phyloP scores from a whole-genome alignment of 2,888 invertebrate species.

The Xanthia togata region DNA sequence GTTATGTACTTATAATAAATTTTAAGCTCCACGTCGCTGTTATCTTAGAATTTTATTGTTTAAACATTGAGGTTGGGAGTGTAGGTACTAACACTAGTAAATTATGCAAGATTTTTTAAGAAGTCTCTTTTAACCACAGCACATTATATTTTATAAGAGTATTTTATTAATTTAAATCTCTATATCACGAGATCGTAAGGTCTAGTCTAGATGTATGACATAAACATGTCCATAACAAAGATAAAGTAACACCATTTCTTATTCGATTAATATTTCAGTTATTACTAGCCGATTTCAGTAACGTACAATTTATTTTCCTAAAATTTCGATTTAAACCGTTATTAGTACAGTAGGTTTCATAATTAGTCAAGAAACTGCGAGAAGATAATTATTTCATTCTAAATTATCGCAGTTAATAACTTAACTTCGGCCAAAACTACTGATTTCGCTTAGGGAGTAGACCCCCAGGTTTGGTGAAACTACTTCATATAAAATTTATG shows the following conservation, averaged over 20 bases:
- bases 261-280: background rate
- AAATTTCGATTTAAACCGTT: background rate
- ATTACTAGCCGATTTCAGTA: background rate
- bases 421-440: too few relatives aligned
- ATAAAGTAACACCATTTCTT: background rate
- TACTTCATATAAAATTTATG: background rate
- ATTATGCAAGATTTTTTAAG: conserved; percentile 6
- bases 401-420: background rate
- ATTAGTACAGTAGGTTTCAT: background rate
- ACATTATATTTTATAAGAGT: background rate
- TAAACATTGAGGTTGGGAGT: background rate
- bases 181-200: background rate
- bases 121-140: background rate
- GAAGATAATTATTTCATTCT: background rate
- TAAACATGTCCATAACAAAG: background rate
- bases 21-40: background rate
- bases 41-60: conserved; percentile 32
- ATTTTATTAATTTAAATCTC: conserved; percentile 8
- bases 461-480: background rate
- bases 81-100: conserved; percentile 26
- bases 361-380: background rate
- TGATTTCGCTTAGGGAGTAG: too few relatives aligned
- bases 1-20: conserved; percentile 1
- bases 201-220: conserved; percentile 16
- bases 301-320: background rate